Conservation (phyloP, 2,113 vertebrate species). For the Pollachius pollachius region DNA sequence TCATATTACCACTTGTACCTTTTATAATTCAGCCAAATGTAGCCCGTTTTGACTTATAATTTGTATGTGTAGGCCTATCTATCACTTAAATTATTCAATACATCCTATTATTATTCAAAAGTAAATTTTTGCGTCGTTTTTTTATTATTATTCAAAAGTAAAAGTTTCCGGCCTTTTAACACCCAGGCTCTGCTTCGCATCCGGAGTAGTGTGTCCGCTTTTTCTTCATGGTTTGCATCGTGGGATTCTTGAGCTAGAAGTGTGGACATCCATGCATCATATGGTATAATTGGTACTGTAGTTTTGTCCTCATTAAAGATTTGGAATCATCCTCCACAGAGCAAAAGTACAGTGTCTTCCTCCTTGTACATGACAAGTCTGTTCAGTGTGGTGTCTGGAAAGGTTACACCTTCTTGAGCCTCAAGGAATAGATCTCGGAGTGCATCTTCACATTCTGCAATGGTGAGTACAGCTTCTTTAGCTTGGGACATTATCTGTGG, state of each 20-base stretch:
- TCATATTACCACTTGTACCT: no score
- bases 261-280: constrained; percentile 6
- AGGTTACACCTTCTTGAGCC: constrained; percentile 4
- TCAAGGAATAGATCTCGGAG: constrained; percentile 14
- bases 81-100: no score
- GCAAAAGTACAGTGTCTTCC: constrained; percentile 2
- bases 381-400: constrained; percentile 17
- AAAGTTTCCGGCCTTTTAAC: constrained; percentile 15
- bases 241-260: no score
- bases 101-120: constrained; percentile 3
- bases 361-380: constrained; percentile 23
- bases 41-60: no score
- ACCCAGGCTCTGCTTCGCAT: constrained; percentile 17
- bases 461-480: constrained; percentile 9
- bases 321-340: constrained; percentile 29
- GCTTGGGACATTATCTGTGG: no score
- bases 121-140: no score
- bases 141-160: no score
- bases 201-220: neutral
- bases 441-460: constrained; percentile 14
- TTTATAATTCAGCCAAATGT: no score
- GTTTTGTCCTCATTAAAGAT: constrained; percentile 22
- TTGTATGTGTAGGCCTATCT: no score
- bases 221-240: no score
- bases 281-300: constrained; percentile 21